phyloP scores from a whole-genome alignment of 2,888 invertebrate species.

The Osedax frankpressi region DNA sequence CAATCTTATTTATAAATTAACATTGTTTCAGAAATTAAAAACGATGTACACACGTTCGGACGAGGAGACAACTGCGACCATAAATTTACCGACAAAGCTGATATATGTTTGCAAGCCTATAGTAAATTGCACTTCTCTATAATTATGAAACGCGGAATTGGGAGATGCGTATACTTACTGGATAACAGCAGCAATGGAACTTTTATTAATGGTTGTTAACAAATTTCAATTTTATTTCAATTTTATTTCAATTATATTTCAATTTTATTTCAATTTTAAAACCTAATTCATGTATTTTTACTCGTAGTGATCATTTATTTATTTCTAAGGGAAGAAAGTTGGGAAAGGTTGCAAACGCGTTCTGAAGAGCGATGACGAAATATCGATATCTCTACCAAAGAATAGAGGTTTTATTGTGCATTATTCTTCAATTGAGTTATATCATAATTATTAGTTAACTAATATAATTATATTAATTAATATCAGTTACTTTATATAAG shows the following conservation, averaged over 20 bases:
- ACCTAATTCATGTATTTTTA: too few relatives aligned
- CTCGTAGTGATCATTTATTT: too few relatives aligned
- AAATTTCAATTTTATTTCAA: too few relatives aligned
- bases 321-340: not conserved
- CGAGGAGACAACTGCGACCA: not conserved
- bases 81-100: not conserved
- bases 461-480: too few relatives aligned
- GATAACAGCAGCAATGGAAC: not conserved
- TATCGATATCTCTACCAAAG: not conserved
- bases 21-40: not conserved
- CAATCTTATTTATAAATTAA: too few relatives aligned
- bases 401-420: not conserved
- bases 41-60: not conserved
- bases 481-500: too few relatives aligned
- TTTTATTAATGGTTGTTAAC: not conserved
- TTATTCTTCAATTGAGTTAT: too few relatives aligned
- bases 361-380: not conserved
- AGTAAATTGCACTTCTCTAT: not conserved
- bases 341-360: not conserved
- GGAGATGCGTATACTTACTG: not conserved
- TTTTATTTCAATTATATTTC: too few relatives aligned
- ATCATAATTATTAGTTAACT: too few relatives aligned
- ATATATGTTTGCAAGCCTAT: not conserved
- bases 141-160: not conserved
- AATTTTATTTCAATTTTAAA: too few relatives aligned